A percentile compares a stretch with the other conserved stretches of the same genome.
These are phyloP conservation scores for Drosophila takahashii DNA, from an alignment of 1,140 invertebrate genomes.

Conservation along the genomic window DNA sequence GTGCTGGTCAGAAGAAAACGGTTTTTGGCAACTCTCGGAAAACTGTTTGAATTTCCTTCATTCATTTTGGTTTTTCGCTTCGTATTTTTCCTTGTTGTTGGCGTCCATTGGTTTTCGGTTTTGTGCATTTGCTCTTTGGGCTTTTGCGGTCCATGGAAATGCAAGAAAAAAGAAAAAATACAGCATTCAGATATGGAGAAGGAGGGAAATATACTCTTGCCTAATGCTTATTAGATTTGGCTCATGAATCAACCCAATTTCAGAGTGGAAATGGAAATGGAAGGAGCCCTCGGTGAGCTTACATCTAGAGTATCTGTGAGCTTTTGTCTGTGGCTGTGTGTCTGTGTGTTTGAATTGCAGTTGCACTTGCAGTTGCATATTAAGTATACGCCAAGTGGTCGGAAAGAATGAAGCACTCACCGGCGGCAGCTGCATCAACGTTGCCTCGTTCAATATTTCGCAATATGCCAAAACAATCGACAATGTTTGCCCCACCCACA, in stretches of 20 bases:
- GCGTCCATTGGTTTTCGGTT: conserved; percentile 56
- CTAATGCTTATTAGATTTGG: conserved; percentile 81
- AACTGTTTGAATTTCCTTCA: conserved; percentile 62
- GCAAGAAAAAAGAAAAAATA: neutral
- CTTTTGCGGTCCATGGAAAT: conserved; percentile 52
- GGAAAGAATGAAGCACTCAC: conserved; percentile 20
- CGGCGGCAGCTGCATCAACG: conserved; percentile 25
- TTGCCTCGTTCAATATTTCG: conserved; percentile 32
- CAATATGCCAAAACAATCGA: conserved; percentile 60
- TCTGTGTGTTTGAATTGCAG: conserved; percentile 22
- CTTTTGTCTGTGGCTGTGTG: conserved; percentile 5
- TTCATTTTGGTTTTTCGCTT: conserved; percentile 33
- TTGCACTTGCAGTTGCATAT: conserved; percentile 41
- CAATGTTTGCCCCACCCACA: conserved; percentile 24
- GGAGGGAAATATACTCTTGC: conserved; percentile 32
- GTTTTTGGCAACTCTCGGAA: conserved; percentile 63
- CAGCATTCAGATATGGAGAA: conserved; percentile 16
- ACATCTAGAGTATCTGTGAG: conserved; percentile 1
- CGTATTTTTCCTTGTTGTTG: conserved; percentile 30
- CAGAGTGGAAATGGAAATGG: conserved; percentile 35
- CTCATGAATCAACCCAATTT: conserved; percentile 71
- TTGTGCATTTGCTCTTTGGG: conserved; percentile 60
- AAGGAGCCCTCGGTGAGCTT: conserved; percentile 13
- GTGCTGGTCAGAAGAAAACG: conserved; percentile 67
- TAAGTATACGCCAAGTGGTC: conserved; percentile 49